Base-by-base conservation (phyloP, 2,113 vertebrate genomes). In the Nycticryphes semicollaris region DNA sequence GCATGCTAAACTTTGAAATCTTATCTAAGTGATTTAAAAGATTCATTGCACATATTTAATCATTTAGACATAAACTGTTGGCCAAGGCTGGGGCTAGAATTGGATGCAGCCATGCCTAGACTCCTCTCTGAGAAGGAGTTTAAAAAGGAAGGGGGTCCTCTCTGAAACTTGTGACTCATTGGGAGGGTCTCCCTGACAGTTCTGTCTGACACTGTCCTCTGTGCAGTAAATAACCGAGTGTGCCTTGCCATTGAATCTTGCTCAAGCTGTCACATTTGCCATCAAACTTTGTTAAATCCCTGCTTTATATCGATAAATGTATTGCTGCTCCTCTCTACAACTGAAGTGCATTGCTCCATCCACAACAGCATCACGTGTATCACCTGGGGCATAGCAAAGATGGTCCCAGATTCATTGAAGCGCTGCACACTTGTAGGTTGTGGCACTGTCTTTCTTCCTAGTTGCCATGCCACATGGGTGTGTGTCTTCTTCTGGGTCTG, bases 381-480 rank as follows among this genome's bases (percentile, higher is more conserved):
- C 11, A 78, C 22, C n/a, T 43, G 39, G 24, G 35, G 43, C 37
- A 21, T 1, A 57, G 6, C 19, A 77, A 62, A 73, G 31, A 33
- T 23, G 16, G 3, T 78, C 28, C 56, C 35, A 60, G n/a, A 18
- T 39, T 56, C 30, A 25, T 3, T 3, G 3, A 78, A 69, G 35
- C 45, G 13, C 31, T 66, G 30, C 23, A 45, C 4, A 3, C 12
- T 43, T 17, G 10, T 11, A 43, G 24, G n/a, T 35, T 4, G 1
- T 43, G 24, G 14, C 14, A 23, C 30, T 50, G 35, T 31, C 21
- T 54, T 20, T 28, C 54, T 35, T 31, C 9, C 12, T 3, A 13
- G 41, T 6, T 73, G 24, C 41, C 13, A 7, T 56, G 14, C 5
- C 28, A 18, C 1, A 0, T 2, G 10, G 4, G 5, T 64, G 5